These are phyloP conservation scores for Ariolimax columbianus DNA, from an alignment of 2,888 invertebrate genomes.

Conservation along the genomic window DNA sequence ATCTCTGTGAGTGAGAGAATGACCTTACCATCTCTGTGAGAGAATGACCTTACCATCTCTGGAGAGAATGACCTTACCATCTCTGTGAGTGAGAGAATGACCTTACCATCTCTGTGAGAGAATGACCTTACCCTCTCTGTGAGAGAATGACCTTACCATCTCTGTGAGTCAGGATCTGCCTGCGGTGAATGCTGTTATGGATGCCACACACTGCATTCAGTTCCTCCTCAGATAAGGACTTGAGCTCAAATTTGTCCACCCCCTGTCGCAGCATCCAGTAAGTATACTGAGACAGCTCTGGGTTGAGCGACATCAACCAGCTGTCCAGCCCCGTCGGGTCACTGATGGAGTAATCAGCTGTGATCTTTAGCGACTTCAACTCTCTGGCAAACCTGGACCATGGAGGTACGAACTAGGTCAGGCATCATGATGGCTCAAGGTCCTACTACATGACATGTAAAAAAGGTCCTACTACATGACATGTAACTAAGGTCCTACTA, in stretches of 20 bases:
- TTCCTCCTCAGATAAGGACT: constrained; percentile 92
- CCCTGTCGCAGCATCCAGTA: constrained; percentile 97
- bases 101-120: not conserved
- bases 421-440: too few relatives aligned
- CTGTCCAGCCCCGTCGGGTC: constrained; percentile 88
- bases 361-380: constrained; percentile 93
- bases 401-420: too few relatives aligned
- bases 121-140: not conserved
- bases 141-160: constrained; percentile 27
- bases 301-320: constrained; percentile 87
- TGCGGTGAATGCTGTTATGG: constrained; percentile 94
- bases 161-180: constrained; percentile 85
- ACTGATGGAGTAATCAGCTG: constrained; percentile 96
- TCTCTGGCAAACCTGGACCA: constrained; percentile 94
- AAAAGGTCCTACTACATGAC: too few relatives aligned
- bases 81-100: not conserved
- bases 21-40: not conserved
- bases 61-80: not conserved
- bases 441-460: too few relatives aligned
- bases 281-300: constrained; percentile 96
- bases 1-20: not conserved
- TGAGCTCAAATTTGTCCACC: constrained; percentile 93
- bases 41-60: not conserved
- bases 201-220: constrained; percentile 93
- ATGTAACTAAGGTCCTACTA: too few relatives aligned